Base-by-base conservation (phyloP, 1,140 invertebrate genomes). In the Drosophila ambigua region DNA sequence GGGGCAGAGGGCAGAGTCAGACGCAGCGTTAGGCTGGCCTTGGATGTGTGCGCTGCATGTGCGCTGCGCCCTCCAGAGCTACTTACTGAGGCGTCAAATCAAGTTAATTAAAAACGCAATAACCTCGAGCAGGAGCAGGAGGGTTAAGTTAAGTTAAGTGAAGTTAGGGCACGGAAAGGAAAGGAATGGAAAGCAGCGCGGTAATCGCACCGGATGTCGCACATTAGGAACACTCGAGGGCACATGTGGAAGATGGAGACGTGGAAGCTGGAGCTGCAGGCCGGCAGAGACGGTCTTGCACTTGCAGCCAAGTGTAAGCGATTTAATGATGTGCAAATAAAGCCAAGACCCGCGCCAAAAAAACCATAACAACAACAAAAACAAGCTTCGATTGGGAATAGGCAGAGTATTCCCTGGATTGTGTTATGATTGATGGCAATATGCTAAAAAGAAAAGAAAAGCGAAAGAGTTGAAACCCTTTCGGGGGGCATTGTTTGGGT, bases 1-100 rank as follows among this genome's bases (percentile, higher is more conserved):
- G 51, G 68, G 31, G 55, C 2, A 31, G 2, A 31, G 2, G 54
- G 64, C 20, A 20, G 20, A n/a, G 15, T 16, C 26, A 43, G 52
- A 46, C 43, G 39, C 23, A 9, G 15, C 4, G 23, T 43, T 39
- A 50, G 44, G 23, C 39, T 39, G 46, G 44, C 11, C 11, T 39
- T 39, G 35, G 11, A 4, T 39, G 4, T 39, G 35, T 5, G 9
- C 4, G 23, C 23, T 35, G n/a, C n/a, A n/a, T n/a, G 8, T 35
- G 9, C 2, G 8, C 5, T 39, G 35, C 8, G 35, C 35, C 35
- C 35, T 39, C 4, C 4, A 51, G 66, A 68, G 68, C 73, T 79
- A 82, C 87, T 81, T 83, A 78, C 53, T 90, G 74, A 91, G 82
- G 90, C 83, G 90, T 81, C 82, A 91, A 91, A 91, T 91, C 79